Evolutionary conservation across 1,140 invertebrate genomes (phyloP).

Genomic region (Papilio helenus): DNA sequence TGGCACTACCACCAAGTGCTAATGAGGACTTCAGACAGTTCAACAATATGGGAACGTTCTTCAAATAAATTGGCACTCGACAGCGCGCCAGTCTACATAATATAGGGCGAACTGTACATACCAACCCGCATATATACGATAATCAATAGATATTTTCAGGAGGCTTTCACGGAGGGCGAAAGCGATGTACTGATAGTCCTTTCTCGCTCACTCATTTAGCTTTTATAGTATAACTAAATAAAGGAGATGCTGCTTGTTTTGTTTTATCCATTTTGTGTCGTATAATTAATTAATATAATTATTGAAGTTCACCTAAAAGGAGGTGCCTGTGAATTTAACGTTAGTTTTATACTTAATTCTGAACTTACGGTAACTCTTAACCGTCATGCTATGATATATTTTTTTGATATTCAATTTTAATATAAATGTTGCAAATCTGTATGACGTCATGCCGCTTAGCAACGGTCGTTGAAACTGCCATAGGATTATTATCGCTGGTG

Average conservation of each 20-base stretch:
- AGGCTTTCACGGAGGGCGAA: slow-evolving; percentile 78
- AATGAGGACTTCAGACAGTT: slow-evolving; percentile 44
- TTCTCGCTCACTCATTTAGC: slow-evolving; percentile 73
- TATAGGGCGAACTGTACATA: slow-evolving; percentile 74
- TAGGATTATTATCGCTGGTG: background rate
- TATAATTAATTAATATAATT: background rate
- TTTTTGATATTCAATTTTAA: background rate
- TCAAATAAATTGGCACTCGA: slow-evolving; percentile 81
- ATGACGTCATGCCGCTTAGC: background rate
- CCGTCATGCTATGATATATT: no score
- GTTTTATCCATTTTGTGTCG: background rate
- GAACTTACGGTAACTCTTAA: no score
- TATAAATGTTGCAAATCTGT: background rate
- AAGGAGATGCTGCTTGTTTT: slow-evolving; percentile 46
- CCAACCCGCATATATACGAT: slow-evolving; percentile 75
- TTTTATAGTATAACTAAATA: slow-evolving; percentile 63
- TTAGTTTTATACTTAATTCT: no score
- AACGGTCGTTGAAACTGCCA: background rate
- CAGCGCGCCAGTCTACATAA: slow-evolving; percentile 64
- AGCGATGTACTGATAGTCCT: slow-evolving; percentile 64
- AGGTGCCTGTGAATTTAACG: no score
- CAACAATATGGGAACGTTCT: slow-evolving; percentile 63
- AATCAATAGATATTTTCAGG: slow-evolving; percentile 83
- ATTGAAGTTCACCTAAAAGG: no score
- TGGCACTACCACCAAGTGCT: slow-evolving; percentile 31